Percentiles rank a stretch among this genome's conserved stretches.
Evolutionary conservation across 2,797 vertebrate species (phyloP).

Genomic region (Gallinago solitaria): DNA sequence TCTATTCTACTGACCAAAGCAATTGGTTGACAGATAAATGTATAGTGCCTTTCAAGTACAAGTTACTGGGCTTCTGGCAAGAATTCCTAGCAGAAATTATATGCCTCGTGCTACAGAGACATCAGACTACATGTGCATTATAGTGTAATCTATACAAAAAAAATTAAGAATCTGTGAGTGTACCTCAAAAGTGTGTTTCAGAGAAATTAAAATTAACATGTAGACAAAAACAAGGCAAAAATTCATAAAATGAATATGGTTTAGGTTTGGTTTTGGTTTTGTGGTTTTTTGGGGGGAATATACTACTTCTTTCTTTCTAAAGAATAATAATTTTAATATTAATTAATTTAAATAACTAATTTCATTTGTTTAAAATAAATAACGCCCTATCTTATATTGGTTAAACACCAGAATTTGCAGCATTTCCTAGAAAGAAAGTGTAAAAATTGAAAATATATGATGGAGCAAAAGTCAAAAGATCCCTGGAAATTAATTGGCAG

Average conservation of each 20-base stretch:
- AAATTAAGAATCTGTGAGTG: neutral
- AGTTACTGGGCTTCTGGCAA: neutral
- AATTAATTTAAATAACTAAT: neutral
- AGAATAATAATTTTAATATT: neutral
- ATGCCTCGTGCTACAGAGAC: neutral
- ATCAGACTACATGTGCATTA: neutral
- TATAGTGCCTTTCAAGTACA: neutral
- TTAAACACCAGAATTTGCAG: neutral
- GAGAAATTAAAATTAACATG: neutral
- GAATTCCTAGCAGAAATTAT: neutral
- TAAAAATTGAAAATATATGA: neutral
- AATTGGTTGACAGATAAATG: neutral
- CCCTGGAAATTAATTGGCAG: neutral
- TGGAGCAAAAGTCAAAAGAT: neutral
- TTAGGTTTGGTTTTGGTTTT: neutral
- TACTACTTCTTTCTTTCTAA: neutral
- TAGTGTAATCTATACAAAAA: neutral
- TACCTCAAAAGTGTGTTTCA: neutral
- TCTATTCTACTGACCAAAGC: neutral
- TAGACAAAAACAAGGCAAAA: neutral
- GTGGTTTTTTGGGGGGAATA: neutral
- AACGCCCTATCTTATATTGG: fast-evolving
- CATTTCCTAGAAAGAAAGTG: neutral
- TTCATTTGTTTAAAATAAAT: neutral
- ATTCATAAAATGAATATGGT: neutral